Base-by-base conservation (phyloP, 1,140 invertebrate genomes). In the Zophobas morio region DNA sequence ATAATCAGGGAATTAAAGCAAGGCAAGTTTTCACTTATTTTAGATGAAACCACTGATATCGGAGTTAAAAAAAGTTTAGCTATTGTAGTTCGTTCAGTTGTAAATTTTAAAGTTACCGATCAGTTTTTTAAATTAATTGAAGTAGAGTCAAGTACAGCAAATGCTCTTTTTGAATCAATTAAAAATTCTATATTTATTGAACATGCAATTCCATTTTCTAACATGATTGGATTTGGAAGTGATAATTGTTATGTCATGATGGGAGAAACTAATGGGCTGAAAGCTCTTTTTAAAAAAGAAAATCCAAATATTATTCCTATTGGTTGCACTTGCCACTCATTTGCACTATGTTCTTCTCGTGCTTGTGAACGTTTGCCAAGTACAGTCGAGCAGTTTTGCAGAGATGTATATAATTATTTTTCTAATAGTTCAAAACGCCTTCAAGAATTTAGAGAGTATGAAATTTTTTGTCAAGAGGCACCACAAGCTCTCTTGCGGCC, bases 401-500 rank as follows among this genome's bases (percentile, higher is more conserved):
- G 32, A 20, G 60, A 63, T 4, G 34, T 85, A 36, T 83, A 81
- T 47, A 82, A 81, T 72, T 80, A 81, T 79, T 77, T 84, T 5
- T 72, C 81, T 6, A 80, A 82, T 57, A 81, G 77, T 49, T 74
- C 81, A 40, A 85, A 84, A 78, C 78, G 83, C 4, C 53, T 77
- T 2, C 77, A 74, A 6, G 74, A 81, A 20, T 82, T 77, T 20
- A 79, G 81, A 79, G 47, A 73, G n/a, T 85, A 83, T 80, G 83
- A 86, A 79, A 49, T 5, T 6, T 83, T 86, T 80, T 8, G 51
- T 42, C 77, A 84, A 70, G 51, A 84, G 6, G 81, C 81, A 81
- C 79, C 81, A 6, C 81, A 85, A 75, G 83, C 84, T 82, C 63
- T 86, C 49, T 70, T 86, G 33, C 84, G 83, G 51, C 82, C 85